These are phyloP conservation scores for Halictus ligatus DNA, from an alignment of 2,888 invertebrate species.

Conservation along the genomic window DNA sequence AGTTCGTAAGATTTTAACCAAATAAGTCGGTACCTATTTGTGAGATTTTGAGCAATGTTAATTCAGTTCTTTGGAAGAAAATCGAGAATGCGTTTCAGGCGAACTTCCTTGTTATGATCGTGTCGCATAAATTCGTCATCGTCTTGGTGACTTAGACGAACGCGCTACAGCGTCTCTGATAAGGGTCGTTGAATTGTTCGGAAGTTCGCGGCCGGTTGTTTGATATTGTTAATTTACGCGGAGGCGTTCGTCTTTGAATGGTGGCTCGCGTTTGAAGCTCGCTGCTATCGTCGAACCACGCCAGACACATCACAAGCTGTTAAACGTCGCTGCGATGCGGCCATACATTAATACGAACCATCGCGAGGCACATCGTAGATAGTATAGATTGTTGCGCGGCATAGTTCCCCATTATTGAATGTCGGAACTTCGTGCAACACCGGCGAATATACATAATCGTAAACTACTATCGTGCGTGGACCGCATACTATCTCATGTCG, in stretches of 20 bases:
- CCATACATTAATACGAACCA: conserved; percentile 1
- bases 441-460: conserved; percentile 7
- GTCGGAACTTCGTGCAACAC: conserved; percentile 11
- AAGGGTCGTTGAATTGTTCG: conserved; percentile 23
- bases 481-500: conserved; percentile 10
- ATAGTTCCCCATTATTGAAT: conserved; percentile 11
- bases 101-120: background rate
- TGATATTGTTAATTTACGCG: conserved; percentile 28
- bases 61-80: background rate
- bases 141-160: background rate
- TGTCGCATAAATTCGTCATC: background rate
- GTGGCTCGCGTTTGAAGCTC: background rate
- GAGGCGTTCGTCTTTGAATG: background rate
- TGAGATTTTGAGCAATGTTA: too few species aligned
- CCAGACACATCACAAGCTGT: background rate
- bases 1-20: too few species aligned
- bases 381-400: conserved; percentile 9
- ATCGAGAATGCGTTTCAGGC: background rate
- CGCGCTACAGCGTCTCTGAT: background rate
- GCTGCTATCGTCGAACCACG: background rate
- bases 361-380: background rate
- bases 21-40: too few species aligned
- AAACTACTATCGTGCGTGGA: background rate
- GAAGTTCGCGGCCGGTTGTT: conserved; percentile 19
- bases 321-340: background rate